These are phyloP conservation scores for Sericinus montela DNA, from an alignment of 2,888 invertebrate genomes.

Conservation along the genomic window DNA sequence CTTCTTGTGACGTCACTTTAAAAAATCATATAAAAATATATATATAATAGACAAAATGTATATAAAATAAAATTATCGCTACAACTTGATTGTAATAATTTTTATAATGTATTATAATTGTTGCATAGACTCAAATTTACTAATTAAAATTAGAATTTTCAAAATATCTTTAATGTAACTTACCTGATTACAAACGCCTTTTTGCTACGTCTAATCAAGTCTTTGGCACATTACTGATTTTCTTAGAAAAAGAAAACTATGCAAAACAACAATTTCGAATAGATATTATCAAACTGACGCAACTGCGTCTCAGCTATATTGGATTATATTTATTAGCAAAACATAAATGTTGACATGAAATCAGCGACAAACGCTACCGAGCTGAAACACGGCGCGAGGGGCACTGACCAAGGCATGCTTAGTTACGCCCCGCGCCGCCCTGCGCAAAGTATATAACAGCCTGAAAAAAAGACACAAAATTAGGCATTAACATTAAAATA, in stretches of 20 bases:
- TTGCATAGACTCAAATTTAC: no score
- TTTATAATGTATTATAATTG: no score
- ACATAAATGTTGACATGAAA: conserved; percentile 5
- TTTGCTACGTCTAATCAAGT: conserved; percentile 16
- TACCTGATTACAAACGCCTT: conserved; percentile 19
- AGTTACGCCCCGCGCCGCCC: conserved; percentile 58
- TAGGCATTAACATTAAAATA: conserved; percentile 27
- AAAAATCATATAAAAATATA: no score
- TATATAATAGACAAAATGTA: no score
- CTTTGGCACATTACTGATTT: conserved; percentile 19
- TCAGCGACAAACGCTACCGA: conserved; percentile 30
- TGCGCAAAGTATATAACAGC: conserved; percentile 47
- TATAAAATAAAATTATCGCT: no score
- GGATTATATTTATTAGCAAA: conserved; percentile 2
- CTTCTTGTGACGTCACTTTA: no score
- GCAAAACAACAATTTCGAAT: background rate
- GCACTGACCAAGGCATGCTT: conserved; percentile 57
- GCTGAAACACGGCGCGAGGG: conserved; percentile 53
- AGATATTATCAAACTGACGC: background rate
- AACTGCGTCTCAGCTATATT: background rate
- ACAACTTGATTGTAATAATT: no score
- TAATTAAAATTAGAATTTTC: no score
- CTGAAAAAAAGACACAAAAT: conserved; percentile 40
- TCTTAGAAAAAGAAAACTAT: background rate
- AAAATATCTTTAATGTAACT: conserved; percentile 3